Base-by-base conservation (phyloP, 1,140 invertebrate species). In the Ruditapes philippinarum region DNA sequence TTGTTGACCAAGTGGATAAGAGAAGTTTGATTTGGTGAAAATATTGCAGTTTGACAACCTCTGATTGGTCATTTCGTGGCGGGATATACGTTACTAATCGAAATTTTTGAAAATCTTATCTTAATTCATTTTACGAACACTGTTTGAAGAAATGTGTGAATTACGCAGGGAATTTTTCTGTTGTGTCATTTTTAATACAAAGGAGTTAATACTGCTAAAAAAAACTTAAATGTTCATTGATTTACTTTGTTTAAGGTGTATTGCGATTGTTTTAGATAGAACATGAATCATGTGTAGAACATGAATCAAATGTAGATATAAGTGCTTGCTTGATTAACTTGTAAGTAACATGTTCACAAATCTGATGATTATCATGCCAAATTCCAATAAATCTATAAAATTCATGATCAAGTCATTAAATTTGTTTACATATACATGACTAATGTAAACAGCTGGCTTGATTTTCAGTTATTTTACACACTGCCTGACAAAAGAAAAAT, bases 1-100 rank as follows among this genome's bases (percentile, higher is more conserved):
- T 51, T 78, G 74, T 78, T 78, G 74, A 78, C 74, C 45, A 22
- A 54, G 42, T n/a, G 74, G 74, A 78, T 78, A 78, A 78, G 45
- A 38, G 5, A 5, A 19, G 65, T 70, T 70, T 70, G 33, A 33
- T 36, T 45, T 33, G 54, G 45, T 51, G 74, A 78, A 36, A 78
- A 54, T 49, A 51, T 78, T 5, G 14, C 45, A 78, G 25, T 51
- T 17, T 70, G 65, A 38, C 3, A 38, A 38, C 11, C 36, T 3
- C 2, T 14, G 74, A 78, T 78, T 78, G 74, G 74, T 51, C 74
- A 54, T 51, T 54, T 78, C 11, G 36, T 78, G 74, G 74, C 74
- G 74, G 45, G 45, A 54, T 57, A 5, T n/a, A 22, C 22, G 22
- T 22, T 70, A 22, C 33, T 38, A 2, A 28, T 38, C 33, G 22